Base-by-base conservation (phyloP, 2,113 vertebrate genomes). In the Spea bombifrons region DNA sequence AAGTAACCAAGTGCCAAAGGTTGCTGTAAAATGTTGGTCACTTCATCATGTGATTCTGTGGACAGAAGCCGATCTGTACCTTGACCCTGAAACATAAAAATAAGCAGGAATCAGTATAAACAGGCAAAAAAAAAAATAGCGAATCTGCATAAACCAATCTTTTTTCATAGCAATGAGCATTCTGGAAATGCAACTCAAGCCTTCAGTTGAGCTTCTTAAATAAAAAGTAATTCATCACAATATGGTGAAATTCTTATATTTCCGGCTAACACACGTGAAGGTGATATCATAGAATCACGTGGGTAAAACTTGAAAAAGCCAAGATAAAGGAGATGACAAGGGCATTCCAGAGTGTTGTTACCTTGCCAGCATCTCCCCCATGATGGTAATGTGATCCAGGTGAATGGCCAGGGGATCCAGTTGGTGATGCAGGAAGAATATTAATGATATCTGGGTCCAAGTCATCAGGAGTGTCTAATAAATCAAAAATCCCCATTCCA, bases 1-100 rank as follows among this genome's bases (percentile, higher is more conserved):
- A 98, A 98, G 89, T 98, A 99, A 81, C 97, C 97, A 46, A 99
- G 94, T 84, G 97, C 97, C 96, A 99, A 88, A 3, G 97, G 97
- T 88, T 99, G 97, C 88, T 99, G 97, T 86, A 99, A 93, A 86
- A 99, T 99, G 90, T 98, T 97, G 53, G 97, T 94, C 80, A 97
- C 94, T 93, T 99, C 97, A 82, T 99, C 97, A 0, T 98, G 97
- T 84, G 97, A 97, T 91, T 99, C 97, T 65, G 92, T 94, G 75
- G 92, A 94, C 82, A 93, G 91, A 89, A 98, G 94, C 49, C 96
- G 94, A 83, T 98, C 97, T 75, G 96, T 94, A 85, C 95, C 92
- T 89, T 94, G 97, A 83, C 97, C 97, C 97, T 99, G 88, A 1
- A 76, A 81, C 63, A 46, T 2, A 12, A 66, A 12, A 66, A 13